Conservation (phyloP, 2,888 invertebrate species). For the Tetragnatha montana region DNA sequence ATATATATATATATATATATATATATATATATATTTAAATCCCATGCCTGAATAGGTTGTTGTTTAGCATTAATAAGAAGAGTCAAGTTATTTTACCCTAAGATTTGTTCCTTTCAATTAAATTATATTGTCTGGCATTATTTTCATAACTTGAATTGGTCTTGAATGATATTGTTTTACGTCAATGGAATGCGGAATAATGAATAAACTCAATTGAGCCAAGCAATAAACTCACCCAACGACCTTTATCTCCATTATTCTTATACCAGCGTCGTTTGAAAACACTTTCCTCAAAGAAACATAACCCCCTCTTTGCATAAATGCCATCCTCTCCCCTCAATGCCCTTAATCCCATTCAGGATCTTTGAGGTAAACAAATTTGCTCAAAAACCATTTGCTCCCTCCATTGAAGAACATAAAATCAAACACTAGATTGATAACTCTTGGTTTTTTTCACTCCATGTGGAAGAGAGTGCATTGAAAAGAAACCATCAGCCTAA, state of each 20-base stretch:
- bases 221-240: too few species aligned
- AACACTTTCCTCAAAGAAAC: not conserved
- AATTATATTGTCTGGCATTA: too few species aligned
- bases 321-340: not conserved
- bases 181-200: not conserved
- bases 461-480: not conserved
- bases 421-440: slow-evolving; percentile 6
- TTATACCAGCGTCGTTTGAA: not conserved
- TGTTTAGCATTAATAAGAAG: too few species aligned
- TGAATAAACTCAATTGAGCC: not conserved
- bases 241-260: not conserved
- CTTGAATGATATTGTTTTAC: not conserved
- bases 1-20: too few species aligned
- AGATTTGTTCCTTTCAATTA: too few species aligned
- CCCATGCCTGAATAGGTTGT: too few species aligned
- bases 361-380: slow-evolving; percentile 1
- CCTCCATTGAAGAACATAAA: not conserved
- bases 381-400: slow-evolving; percentile 1
- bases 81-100: too few species aligned
- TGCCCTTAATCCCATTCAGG: not conserved
- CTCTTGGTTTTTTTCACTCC: slow-evolving; percentile 2
- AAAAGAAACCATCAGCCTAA: slow-evolving; percentile 10
- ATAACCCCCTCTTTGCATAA: not conserved
- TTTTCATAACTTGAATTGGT: not conserved
- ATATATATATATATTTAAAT: too few species aligned